Evolutionary conservation across 64 coral and sea anemone genomes (phyloP).

Genomic region (Anthopleura sola): DNA sequence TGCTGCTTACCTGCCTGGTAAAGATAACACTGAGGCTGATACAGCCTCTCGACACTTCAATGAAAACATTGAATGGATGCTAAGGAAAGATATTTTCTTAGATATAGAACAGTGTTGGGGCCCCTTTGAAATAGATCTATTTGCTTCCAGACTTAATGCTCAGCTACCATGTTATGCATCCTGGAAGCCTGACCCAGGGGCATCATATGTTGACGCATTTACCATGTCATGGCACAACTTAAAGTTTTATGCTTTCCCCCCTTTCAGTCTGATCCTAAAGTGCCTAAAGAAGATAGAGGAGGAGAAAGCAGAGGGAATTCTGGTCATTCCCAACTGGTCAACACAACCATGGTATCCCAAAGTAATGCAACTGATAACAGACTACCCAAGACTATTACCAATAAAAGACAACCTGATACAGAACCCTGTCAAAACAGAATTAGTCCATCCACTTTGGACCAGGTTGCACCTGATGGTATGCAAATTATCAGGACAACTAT

Average conservation of each 20-base stretch:
- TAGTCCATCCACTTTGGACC: slow-evolving; percentile 18
- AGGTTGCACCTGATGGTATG: slow-evolving; percentile 34
- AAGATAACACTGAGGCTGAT: slow-evolving; percentile 38
- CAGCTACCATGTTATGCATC: too few species aligned
- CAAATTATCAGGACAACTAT: slow-evolving; percentile 26
- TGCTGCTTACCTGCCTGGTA: slow-evolving; percentile 68
- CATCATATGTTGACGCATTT: too few species aligned
- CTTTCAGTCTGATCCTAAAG: background rate
- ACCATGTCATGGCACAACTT: too few species aligned
- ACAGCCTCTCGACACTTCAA: slow-evolving; percentile 26
- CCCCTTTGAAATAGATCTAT: too few species aligned
- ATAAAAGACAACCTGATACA: background rate
- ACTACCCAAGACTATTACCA: background rate
- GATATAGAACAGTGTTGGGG: too few species aligned
- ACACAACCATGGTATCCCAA: slow-evolving; percentile 42
- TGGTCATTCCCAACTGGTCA: slow-evolving; percentile 32
- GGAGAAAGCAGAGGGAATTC: slow-evolving; percentile 36
- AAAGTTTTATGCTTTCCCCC: slow-evolving; percentile 18
- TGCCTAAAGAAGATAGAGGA: slow-evolving; percentile 8
- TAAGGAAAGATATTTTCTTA: slow-evolving; percentile 8
- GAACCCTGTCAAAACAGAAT: background rate
- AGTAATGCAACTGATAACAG: background rate
- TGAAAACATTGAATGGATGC: slow-evolving; percentile 35
- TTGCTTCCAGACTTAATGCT: too few species aligned
- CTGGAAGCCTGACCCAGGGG: too few species aligned